These are phyloP conservation scores for Nesogale talazaci DNA, from an alignment of 2,113 vertebrate genomes.

Conservation along the genomic window DNA sequence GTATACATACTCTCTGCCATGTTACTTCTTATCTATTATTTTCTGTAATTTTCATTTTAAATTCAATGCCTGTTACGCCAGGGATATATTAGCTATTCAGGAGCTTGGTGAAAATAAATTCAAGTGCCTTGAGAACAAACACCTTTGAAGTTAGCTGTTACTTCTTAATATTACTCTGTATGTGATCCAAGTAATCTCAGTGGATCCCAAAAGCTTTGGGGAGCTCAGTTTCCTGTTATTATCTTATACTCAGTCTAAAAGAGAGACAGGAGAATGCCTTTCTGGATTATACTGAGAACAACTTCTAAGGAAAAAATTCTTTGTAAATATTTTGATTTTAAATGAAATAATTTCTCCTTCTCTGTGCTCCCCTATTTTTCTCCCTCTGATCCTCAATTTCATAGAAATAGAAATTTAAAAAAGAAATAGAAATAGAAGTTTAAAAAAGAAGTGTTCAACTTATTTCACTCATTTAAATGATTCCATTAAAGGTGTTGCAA, in stretches of 20 bases:
- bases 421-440: not conserved
- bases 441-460: constrained; percentile 58
- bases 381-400: not conserved
- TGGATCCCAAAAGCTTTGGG: not conserved
- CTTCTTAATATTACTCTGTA: not conserved
- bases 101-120: constrained; percentile 27
- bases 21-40: not conserved
- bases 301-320: constrained; percentile 37
- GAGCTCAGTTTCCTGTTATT: constrained; percentile 23
- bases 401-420: constrained; percentile 68
- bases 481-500: constrained; percentile 30
- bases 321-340: constrained; percentile 47
- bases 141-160: constrained; percentile 3
- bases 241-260: not conserved
- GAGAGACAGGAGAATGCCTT: not conserved
- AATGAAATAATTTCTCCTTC: constrained; percentile 11
- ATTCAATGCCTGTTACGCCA: not conserved
- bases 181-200: constrained; percentile 1
- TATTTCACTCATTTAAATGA: constrained; percentile 58
- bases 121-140: constrained; percentile 2
- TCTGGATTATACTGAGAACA: not conserved
- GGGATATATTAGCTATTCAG: constrained; percentile 26
- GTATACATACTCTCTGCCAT: not conserved
- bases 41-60: constrained; percentile 20
- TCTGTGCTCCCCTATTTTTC: not conserved